These are phyloP conservation scores for Trichacis sp. DNA, from an alignment of 2,888 invertebrate genomes.

Conservation along the genomic window DNA sequence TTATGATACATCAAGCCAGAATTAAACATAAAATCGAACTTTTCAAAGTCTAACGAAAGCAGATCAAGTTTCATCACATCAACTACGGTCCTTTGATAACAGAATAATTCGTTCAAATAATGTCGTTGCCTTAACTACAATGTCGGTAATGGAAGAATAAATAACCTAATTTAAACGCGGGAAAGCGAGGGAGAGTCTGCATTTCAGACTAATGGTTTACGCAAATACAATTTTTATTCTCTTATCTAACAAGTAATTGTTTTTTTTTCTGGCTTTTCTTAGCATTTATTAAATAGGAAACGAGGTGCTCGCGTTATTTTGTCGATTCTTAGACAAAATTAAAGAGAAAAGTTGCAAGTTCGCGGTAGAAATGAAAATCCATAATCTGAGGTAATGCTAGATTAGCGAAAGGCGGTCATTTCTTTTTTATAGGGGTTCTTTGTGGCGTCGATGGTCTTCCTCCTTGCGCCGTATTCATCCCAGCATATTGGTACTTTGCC, in stretches of 20 bases:
- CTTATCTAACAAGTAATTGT: too few relatives aligned
- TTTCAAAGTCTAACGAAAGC: too few relatives aligned
- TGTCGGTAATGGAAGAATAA: conserved; percentile 48
- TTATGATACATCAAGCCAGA: too few relatives aligned
- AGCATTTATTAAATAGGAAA: conserved; percentile 27
- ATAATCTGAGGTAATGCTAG: conserved; percentile 62
- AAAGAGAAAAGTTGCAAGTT: conserved; percentile 2
- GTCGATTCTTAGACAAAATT: not conserved
- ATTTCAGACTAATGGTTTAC: conserved; percentile 32
- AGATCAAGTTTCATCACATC: not conserved
- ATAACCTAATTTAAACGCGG: conserved; percentile 43
- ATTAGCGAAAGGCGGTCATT: conserved; percentile 73
- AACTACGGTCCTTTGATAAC: conserved; percentile 14
- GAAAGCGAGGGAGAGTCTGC: conserved; percentile 28
- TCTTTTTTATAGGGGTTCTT: conserved; percentile 75
- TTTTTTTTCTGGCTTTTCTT: conserved; percentile 15
- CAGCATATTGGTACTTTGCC: conserved; percentile 97
- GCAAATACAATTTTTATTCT: conserved; percentile 14
- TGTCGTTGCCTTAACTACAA: conserved; percentile 47
- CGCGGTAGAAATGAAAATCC: conserved; percentile 56
- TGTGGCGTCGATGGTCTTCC: conserved; percentile 86
- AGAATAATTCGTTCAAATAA: conserved; percentile 22
- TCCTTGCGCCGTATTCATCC: conserved; percentile 77
- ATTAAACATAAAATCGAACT: too few relatives aligned
- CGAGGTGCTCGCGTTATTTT: conserved; percentile 15